Conservation (phyloP, 2,797 vertebrate species). For the Hapalemur alaotrensis region DNA sequence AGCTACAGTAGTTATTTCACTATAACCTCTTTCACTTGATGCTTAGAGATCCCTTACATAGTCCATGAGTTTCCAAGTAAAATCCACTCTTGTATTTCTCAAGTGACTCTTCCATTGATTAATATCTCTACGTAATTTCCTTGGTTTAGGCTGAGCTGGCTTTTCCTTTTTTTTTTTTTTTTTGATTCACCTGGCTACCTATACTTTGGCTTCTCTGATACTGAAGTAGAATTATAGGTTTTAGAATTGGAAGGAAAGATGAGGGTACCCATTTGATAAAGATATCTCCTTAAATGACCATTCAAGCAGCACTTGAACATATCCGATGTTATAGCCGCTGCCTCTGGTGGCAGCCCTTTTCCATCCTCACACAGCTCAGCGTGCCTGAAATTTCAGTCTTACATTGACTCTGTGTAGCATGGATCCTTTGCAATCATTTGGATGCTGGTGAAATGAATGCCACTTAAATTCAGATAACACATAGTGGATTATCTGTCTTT, state of each 20-base stretch:
- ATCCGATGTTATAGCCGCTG: too few species aligned
- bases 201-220: not conserved
- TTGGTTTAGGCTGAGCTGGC: not conserved
- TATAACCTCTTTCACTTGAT: not conserved
- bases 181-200: not conserved
- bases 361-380: not conserved
- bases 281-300: not conserved
- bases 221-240: not conserved
- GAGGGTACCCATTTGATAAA: not conserved
- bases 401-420: not conserved
- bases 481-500: not conserved
- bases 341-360: not conserved
- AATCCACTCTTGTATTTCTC: not conserved
- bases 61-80: not conserved
- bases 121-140: not conserved
- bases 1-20: not conserved
- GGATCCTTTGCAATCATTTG: not conserved
- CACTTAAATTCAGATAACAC: not conserved
- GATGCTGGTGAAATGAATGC: not conserved
- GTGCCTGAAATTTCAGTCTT: not conserved
- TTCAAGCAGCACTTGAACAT: not conserved
- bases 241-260: not conserved
- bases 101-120: not conserved
- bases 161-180: not conserved
- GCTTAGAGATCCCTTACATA: not conserved